These are phyloP conservation scores for Hyperopisus bebe DNA, from an alignment of 2,113 vertebrate genomes.

Conservation along the genomic window DNA sequence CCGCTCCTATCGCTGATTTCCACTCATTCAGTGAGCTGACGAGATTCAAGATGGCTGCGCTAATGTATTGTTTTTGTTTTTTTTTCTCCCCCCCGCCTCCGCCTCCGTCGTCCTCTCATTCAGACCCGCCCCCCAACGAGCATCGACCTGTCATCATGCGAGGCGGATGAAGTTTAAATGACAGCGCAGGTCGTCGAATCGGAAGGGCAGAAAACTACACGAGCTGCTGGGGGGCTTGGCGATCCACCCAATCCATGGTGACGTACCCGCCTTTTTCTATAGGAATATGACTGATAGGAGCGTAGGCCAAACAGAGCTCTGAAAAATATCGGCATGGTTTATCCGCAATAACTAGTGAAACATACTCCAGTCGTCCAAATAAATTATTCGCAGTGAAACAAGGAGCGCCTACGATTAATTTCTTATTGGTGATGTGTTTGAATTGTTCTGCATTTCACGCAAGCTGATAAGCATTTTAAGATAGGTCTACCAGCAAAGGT, in stretches of 20 bases:
- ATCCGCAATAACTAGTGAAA: not conserved
- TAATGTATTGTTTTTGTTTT: conserved; percentile 72
- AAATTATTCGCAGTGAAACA: not conserved
- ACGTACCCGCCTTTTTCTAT: conserved; percentile 13
- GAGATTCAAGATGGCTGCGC: conserved; percentile 80
- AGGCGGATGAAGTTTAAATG: conserved; percentile 26
- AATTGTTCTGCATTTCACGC: not conserved
- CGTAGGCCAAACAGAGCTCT: not conserved
- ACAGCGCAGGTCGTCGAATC: conserved; percentile 35
- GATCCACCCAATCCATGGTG: conserved; percentile 33
- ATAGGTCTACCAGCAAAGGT: not conserved
- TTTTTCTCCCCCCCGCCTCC: conserved; percentile 37
- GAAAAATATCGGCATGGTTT: not conserved
- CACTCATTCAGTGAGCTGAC: conserved; percentile 59
- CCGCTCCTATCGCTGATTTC: conserved; percentile 30
- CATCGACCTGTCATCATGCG: not conserved
- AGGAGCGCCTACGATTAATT: not conserved
- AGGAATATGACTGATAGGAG: conserved; percentile 15
- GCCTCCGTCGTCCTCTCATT: conserved; percentile 41
- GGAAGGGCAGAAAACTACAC: not conserved
- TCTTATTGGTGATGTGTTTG: not conserved
- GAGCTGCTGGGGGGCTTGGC: not conserved
- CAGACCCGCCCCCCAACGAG: conserved; percentile 17
- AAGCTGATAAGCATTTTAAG: not conserved
- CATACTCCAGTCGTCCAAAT: not conserved